Conservation (phyloP, 2,888 invertebrate genomes). For the Silvanus unidentatus region DNA sequence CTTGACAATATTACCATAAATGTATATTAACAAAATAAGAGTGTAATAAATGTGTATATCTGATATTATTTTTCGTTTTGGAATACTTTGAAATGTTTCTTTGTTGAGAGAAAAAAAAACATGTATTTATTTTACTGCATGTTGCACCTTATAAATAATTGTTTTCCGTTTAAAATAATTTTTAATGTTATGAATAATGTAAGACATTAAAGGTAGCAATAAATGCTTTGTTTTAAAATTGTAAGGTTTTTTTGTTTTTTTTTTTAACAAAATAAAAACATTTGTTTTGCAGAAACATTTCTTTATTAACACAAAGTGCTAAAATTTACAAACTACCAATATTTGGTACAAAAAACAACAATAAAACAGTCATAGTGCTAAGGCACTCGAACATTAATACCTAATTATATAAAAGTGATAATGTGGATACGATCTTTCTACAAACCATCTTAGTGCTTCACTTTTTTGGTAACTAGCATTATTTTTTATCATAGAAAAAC, state of each 20-base stretch:
- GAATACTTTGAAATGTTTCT: neutral
- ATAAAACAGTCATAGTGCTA: conserved; percentile 30
- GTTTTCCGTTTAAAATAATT: neutral
- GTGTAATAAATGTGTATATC: conserved; percentile 5
- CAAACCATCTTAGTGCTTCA: no score
- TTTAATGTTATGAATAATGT: neutral
- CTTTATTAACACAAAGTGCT: conserved; percentile 24
- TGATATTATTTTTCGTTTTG: neutral
- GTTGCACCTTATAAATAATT: neutral
- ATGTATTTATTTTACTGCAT: conserved; percentile 3
- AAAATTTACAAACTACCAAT: conserved; percentile 22
- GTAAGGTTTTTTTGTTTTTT: no score
- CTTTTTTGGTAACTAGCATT: neutral
- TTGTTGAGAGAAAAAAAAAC: neutral
- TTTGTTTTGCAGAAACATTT: neutral
- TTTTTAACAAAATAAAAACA: neutral
- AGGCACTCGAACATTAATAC: conserved; percentile 28
- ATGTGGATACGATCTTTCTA: no score
- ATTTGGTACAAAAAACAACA: conserved; percentile 22
- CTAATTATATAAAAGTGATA: conserved; percentile 13
- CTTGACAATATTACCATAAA: conserved; percentile 17
- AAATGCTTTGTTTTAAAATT: conserved; percentile 2
- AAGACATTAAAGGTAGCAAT: neutral
- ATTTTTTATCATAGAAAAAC: conserved; percentile 23
- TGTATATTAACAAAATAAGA: neutral